A percentile compares a stretch with the other conserved stretches of the same genome.
Evolutionary conservation across 2,113 vertebrate genomes (phyloP).

Genomic region (Vombatus ursinus): DNA sequence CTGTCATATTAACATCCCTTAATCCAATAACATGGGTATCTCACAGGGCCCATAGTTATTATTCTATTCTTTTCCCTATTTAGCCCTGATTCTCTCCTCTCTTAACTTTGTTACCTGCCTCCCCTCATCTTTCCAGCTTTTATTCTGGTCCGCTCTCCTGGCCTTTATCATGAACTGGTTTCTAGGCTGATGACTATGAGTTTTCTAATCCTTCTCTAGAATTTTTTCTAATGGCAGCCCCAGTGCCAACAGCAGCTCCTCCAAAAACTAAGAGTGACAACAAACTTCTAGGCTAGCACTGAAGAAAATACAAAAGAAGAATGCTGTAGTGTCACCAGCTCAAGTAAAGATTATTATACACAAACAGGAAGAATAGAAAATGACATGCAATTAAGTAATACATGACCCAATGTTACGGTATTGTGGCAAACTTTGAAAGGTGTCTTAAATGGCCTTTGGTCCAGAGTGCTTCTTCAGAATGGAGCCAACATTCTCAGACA

Average conservation of each 20-base stretch:
- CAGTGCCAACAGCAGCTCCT: not conserved
- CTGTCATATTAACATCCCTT: not conserved
- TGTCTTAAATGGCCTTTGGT: conserved; percentile 17
- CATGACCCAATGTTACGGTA: not conserved
- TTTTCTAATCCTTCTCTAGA: not conserved
- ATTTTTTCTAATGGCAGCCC: not conserved
- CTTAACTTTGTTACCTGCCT: not conserved
- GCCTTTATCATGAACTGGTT: not conserved
- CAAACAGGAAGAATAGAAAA: not conserved
- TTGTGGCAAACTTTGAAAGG: conserved; percentile 21
- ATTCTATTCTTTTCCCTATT: not conserved
- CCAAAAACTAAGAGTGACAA: conserved; percentile 24
- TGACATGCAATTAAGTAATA: not conserved
- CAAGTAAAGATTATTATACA: not conserved
- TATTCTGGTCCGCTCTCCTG: not conserved
- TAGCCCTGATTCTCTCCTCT: not conserved
- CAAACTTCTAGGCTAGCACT: not conserved
- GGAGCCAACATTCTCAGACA: conserved; percentile 17
- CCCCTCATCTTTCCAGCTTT: not conserved
- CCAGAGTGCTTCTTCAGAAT: not conserved
- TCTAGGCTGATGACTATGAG: not conserved
- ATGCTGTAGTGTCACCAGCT: not conserved
- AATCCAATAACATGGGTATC: not conserved
- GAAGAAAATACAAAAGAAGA: not conserved
- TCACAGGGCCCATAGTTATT: too few relatives aligned